Evolutionary conservation across 2,888 invertebrate species (phyloP).

Genomic region (Napeogenes inachia): DNA sequence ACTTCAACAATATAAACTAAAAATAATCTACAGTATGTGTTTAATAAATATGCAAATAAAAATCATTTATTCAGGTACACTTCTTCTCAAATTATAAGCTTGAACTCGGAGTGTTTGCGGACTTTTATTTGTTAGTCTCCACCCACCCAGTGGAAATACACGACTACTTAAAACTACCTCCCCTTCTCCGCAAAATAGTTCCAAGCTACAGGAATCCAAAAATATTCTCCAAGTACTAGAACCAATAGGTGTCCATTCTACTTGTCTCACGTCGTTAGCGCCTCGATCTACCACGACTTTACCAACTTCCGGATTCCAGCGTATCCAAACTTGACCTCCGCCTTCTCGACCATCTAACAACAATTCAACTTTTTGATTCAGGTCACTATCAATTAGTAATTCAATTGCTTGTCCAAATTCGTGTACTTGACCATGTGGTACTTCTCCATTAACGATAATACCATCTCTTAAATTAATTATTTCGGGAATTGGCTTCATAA

Average conservation of each 20-base stretch:
- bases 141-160: conserved; percentile 56
- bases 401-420: conserved; percentile 55
- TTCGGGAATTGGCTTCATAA: conserved; percentile 56
- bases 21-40: no score
- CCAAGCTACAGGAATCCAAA: conserved; percentile 63
- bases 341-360: conserved; percentile 51
- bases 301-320: conserved; percentile 49
- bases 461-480: conserved; percentile 48
- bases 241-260: conserved; percentile 56
- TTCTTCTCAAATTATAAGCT: conserved; percentile 51
- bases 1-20: no score
- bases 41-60: no score
- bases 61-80: conserved; percentile 43
- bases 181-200: conserved; percentile 68
- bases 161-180: conserved; percentile 68
- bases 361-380: conserved; percentile 46
- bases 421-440: conserved; percentile 36
- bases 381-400: conserved; percentile 47
- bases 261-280: conserved; percentile 54
- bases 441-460: conserved; percentile 36
- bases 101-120: conserved; percentile 45
- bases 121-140: conserved; percentile 57
- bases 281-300: conserved; percentile 57
- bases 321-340: conserved; percentile 45
- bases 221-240: conserved; percentile 54